phyloP scores from a whole-genome alignment of 2,888 invertebrate species.

The Stenurella melanura region DNA sequence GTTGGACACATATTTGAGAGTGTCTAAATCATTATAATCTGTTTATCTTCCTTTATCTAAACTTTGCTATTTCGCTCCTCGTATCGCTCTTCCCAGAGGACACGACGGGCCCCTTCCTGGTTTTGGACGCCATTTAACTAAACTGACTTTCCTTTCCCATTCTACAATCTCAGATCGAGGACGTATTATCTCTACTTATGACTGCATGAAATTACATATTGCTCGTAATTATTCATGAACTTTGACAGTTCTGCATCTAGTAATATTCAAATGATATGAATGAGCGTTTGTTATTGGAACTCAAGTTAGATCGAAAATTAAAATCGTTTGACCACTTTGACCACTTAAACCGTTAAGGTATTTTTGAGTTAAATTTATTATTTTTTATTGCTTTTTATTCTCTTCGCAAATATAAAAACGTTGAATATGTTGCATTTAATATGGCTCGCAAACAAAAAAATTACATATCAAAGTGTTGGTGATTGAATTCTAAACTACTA shows the following conservation, averaged over 20 bases:
- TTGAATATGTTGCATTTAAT: no score
- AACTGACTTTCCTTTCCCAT: constrained; percentile 54
- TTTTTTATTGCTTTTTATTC: no score
- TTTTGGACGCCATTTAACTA: constrained; percentile 59
- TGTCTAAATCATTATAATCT: constrained; percentile 71
- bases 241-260: background rate
- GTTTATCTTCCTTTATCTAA: constrained; percentile 71
- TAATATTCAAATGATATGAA: background rate
- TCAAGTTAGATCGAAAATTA: no score
- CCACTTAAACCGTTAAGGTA: no score
- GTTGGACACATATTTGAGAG: constrained; percentile 69
- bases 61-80: constrained; percentile 69
- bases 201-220: constrained; percentile 11
- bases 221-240: background rate
- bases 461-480: no score
- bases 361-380: no score
- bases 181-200: constrained; percentile 34
- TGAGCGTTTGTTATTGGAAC: no score
- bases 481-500: no score
- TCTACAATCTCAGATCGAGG: constrained; percentile 43
- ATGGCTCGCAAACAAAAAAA: no score
- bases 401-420: no score
- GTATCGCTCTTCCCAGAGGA: constrained; percentile 65
- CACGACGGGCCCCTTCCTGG: constrained; percentile 59
- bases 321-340: no score